phyloP scores from a whole-genome alignment of 2,888 invertebrate species.

The Lithodes maja region DNA sequence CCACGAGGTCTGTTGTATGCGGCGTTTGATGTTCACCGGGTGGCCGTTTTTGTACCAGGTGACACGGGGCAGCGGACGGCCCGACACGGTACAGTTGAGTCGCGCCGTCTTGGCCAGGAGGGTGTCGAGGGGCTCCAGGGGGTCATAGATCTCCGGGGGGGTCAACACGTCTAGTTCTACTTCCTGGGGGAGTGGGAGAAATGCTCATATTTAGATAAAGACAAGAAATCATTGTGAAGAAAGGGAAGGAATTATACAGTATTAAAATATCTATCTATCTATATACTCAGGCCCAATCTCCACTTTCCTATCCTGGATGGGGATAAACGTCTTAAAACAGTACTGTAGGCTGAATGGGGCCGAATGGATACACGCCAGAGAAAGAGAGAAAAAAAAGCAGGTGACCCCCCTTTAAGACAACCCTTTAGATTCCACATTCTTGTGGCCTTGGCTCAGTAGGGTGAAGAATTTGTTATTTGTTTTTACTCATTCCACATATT shows the following conservation, averaged over 20 bases:
- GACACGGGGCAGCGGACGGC: slow-evolving; percentile 59
- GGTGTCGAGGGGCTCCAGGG: slow-evolving; percentile 56
- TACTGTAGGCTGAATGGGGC: too few species aligned
- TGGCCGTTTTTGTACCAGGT: slow-evolving; percentile 67
- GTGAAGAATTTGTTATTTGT: neutral
- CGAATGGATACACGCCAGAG: too few species aligned
- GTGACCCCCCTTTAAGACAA: too few species aligned
- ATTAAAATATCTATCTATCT: too few species aligned
- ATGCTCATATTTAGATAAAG: neutral
- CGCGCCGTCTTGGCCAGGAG: slow-evolving; percentile 63
- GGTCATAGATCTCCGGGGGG: slow-evolving; percentile 49
- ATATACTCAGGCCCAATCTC: too few species aligned
- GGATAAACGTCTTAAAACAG: too few species aligned
- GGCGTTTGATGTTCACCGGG: slow-evolving; percentile 46
- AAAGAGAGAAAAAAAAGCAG: too few species aligned
- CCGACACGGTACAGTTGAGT: slow-evolving; percentile 65
- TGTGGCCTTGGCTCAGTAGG: too few species aligned
- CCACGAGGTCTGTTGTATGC: slow-evolving; percentile 38
- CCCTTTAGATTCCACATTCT: too few species aligned
- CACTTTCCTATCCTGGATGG: too few species aligned
- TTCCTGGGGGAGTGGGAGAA: slow-evolving; percentile 46
- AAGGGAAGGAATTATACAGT: too few species aligned
- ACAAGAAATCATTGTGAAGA: neutral
- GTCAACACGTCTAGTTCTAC: slow-evolving; percentile 51
- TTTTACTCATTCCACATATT: too few species aligned